Evolutionary conservation across 2,888 invertebrate genomes (phyloP).

Genomic region (Sphaerophoria rueppellii): DNA sequence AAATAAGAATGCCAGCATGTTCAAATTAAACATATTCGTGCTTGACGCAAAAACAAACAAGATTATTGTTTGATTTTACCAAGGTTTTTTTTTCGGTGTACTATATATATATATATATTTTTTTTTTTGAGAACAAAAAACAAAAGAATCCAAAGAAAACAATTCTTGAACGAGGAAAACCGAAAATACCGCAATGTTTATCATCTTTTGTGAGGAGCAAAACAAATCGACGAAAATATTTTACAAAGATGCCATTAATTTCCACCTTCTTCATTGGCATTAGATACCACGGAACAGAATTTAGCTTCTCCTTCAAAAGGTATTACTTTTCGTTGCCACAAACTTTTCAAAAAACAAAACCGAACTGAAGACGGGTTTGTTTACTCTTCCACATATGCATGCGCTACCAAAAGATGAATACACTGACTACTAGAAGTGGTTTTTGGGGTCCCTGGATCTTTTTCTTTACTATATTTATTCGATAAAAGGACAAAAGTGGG

Average conservation of each 20-base stretch:
- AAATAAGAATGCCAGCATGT: no score
- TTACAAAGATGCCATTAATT: slow-evolving; percentile 68
- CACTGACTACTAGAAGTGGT: slow-evolving; percentile 21
- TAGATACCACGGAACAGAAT: slow-evolving; percentile 30
- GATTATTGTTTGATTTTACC: no score
- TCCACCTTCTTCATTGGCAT: slow-evolving; percentile 60
- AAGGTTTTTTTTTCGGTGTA: no score
- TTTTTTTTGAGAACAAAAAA: neutral
- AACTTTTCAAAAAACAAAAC: slow-evolving; percentile 40
- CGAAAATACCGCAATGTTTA: slow-evolving; percentile 46
- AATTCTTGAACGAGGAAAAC: neutral
- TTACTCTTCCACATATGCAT: slow-evolving; percentile 54
- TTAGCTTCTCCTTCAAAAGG: slow-evolving; percentile 19
- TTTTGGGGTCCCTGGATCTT: slow-evolving; percentile 7
- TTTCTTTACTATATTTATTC: slow-evolving; percentile 37
- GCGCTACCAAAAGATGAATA: slow-evolving; percentile 41
- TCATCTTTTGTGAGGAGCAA: slow-evolving; percentile 42
- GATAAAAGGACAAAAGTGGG: slow-evolving; percentile 9
- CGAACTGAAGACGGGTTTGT: slow-evolving; percentile 33
- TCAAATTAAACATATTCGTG: no score
- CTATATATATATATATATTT: no score
- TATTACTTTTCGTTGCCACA: slow-evolving; percentile 56
- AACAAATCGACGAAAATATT: slow-evolving; percentile 71
- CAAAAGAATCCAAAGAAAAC: slow-evolving; percentile 5
- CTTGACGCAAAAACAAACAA: no score